phyloP scores from a whole-genome alignment of 1,140 invertebrate genomes.

The Drosophila ohnishii region DNA sequence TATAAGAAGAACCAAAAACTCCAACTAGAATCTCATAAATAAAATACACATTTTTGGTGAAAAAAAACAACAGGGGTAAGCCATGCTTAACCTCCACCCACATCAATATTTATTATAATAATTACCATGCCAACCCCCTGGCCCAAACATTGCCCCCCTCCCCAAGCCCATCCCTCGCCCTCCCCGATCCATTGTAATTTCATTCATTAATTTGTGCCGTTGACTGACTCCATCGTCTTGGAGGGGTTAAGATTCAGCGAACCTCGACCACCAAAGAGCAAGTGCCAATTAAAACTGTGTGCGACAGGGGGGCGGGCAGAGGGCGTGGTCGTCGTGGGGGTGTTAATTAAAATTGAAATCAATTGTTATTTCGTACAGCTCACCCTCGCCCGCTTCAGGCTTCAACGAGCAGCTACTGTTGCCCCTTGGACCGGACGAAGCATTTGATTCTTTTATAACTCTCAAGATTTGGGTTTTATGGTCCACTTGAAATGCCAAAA shows the following conservation, averaged over 20 bases:
- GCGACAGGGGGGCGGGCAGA: slow-evolving; percentile 3
- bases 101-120: slow-evolving; percentile 28
- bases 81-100: slow-evolving; percentile 17
- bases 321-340: slow-evolving; percentile 41
- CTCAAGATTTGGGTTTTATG: slow-evolving; percentile 26
- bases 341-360: slow-evolving; percentile 78
- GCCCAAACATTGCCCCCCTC: slow-evolving; percentile 8
- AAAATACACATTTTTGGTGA: not conserved
- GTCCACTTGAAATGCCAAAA: slow-evolving; percentile 47
- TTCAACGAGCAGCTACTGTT: slow-evolving; percentile 11
- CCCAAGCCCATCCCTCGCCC: not conserved
- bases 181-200: slow-evolving; percentile 45
- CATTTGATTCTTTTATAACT: slow-evolving; percentile 11
- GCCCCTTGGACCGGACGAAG: slow-evolving; percentile 8
- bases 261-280: slow-evolving; percentile 71
- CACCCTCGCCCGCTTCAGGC: slow-evolving; percentile 6
- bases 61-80: slow-evolving; percentile 9
- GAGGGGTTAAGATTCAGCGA: slow-evolving; percentile 61
- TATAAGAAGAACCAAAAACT: not conserved
- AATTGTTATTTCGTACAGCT: slow-evolving; percentile 52
- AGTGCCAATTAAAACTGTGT: slow-evolving; percentile 69
- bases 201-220: slow-evolving; percentile 75
- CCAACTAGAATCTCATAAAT: not conserved
- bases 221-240: slow-evolving; percentile 46
- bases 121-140: slow-evolving; percentile 35